Evolutionary conservation across 2,113 vertebrate species (phyloP).

Genomic region (Syrrhaptes paradoxus): DNA sequence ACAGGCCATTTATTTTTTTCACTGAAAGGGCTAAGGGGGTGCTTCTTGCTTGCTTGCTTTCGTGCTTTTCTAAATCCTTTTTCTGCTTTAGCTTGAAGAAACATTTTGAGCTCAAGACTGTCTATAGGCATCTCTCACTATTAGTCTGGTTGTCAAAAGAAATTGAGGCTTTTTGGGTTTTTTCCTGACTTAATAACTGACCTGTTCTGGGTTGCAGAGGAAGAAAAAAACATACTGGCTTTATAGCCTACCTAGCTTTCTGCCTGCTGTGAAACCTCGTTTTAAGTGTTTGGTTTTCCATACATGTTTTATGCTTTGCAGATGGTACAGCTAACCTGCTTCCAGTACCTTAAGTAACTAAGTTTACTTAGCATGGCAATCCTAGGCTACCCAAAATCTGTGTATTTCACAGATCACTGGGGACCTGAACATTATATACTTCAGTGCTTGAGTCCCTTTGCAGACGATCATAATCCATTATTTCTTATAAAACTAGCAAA

Average conservation of each 20-base stretch:
- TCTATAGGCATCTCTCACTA: background rate
- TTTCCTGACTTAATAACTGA: background rate
- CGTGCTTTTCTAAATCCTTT: background rate
- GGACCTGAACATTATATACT: background rate
- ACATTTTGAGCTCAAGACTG: background rate
- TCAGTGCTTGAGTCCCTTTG: background rate
- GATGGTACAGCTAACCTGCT: background rate
- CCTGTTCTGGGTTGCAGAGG: background rate
- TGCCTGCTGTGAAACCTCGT: background rate
- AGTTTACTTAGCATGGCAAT: background rate
- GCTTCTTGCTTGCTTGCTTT: background rate
- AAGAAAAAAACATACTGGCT: background rate
- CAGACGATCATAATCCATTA: background rate
- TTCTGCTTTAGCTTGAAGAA: background rate
- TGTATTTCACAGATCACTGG: background rate
- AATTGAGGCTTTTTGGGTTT: accelerated
- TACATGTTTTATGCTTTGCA: background rate
- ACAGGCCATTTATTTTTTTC: background rate
- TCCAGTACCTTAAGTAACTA: background rate
- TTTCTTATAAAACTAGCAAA: background rate
- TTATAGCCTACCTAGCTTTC: background rate
- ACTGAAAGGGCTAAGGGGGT: accelerated
- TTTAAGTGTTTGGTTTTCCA: background rate
- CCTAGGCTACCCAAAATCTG: background rate
- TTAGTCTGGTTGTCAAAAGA: background rate